Conservation (phyloP, 2,888 invertebrate genomes). For the Calameuta idolon region DNA sequence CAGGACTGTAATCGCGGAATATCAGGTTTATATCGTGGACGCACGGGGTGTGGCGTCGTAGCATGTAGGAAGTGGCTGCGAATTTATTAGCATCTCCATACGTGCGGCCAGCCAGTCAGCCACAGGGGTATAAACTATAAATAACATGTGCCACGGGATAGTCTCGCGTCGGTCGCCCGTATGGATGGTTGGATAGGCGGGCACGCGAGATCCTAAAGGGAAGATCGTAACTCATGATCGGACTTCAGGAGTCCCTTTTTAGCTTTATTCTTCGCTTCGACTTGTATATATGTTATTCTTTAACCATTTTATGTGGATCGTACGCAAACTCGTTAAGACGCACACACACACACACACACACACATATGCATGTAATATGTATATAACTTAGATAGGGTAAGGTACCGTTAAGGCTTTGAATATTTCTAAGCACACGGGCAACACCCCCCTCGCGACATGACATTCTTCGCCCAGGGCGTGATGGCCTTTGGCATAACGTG, state of each 20-base stretch:
- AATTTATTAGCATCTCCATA: conserved; percentile 19
- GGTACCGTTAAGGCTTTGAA: not conserved
- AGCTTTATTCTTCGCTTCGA: not conserved
- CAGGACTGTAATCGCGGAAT: not conserved
- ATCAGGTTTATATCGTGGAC: not conserved
- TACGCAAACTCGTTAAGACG: not conserved
- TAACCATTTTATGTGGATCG: not conserved
- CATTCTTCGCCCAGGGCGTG: not conserved
- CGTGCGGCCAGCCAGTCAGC: conserved; percentile 6
- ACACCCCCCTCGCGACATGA: not conserved
- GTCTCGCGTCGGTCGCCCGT: not conserved
- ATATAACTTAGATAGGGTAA: conserved; percentile 9
- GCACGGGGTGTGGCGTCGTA: conserved; percentile 8
- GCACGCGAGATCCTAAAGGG: conserved; percentile 23
- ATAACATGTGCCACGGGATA: conserved; percentile 3
- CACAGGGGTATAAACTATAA: conserved; percentile 11
- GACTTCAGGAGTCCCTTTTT: not conserved
- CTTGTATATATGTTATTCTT: not conserved
- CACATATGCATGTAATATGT: conserved; percentile 13
- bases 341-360: conserved; percentile 11
- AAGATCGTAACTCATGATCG: conserved; percentile 30
- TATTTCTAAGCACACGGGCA: not conserved
- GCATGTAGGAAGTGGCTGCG: conserved; percentile 11
- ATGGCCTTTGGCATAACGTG: not conserved
- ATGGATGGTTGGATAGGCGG: conserved; percentile 11